phyloP scores from a whole-genome alignment of 2,797 vertebrate species.

The Petrocephalus sullivani region DNA sequence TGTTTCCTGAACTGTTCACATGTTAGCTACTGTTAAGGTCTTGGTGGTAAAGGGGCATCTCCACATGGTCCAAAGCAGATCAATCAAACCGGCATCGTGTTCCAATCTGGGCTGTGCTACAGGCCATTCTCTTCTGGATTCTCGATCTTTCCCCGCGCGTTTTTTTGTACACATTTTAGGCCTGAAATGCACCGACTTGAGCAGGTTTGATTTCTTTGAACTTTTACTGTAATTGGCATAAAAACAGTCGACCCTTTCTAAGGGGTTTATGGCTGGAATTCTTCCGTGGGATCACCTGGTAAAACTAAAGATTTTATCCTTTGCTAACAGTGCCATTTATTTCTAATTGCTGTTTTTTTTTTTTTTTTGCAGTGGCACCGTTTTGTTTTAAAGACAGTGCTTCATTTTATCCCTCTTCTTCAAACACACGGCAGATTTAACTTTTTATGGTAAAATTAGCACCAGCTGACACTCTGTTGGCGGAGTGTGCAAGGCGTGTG shows the following conservation, averaged over 20 bases:
- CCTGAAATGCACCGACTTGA: background rate
- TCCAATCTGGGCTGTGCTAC: background rate
- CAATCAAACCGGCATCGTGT: background rate
- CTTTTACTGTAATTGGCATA: background rate
- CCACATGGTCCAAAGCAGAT: background rate
- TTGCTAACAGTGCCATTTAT: background rate
- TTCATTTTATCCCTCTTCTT: background rate
- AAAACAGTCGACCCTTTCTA: background rate
- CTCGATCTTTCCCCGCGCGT: background rate
- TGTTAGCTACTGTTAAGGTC: background rate
- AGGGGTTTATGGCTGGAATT: background rate
- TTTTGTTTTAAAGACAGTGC: background rate
- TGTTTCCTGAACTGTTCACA: background rate
- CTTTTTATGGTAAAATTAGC: background rate
- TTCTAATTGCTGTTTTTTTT: background rate
- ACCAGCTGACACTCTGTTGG: background rate
- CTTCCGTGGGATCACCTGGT: background rate
- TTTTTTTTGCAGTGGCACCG: background rate
- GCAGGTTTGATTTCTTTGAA: background rate
- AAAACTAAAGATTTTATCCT: background rate
- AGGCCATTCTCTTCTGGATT: background rate
- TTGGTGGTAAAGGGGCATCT: background rate
- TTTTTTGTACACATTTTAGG: background rate
- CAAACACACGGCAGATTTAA: background rate
- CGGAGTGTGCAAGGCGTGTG: background rate